Conservation (phyloP, 2,113 vertebrate species). For the Dinomys branickii region DNA sequence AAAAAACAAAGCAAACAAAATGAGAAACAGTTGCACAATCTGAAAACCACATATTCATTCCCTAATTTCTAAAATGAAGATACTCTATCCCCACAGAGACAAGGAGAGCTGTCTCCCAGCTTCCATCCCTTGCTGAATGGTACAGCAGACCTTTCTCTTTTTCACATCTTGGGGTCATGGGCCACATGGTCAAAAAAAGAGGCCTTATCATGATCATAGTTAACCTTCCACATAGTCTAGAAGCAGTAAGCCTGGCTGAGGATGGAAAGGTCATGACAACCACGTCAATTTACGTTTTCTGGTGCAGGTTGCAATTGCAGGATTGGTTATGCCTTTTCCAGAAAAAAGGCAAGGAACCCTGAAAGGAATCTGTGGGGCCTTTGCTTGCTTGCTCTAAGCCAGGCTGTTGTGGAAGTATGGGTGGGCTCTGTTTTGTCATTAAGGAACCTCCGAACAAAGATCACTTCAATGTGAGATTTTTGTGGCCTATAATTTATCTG, state of each 20-base stretch:
- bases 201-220: not conserved
- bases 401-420: not conserved
- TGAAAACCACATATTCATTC: not conserved
- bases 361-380: not conserved
- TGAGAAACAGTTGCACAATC: not conserved
- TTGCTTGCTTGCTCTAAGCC: not conserved
- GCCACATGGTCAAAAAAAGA: not conserved
- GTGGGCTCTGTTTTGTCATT: not conserved
- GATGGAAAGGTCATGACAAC: not conserved
- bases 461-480: not conserved
- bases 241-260: not conserved
- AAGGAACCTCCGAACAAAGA: not conserved
- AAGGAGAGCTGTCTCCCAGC: not conserved
- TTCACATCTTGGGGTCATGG: too few species aligned
- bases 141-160: not conserved
- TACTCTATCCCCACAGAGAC: not conserved
- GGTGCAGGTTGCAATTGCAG: not conserved
- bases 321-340: not conserved
- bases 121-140: not conserved
- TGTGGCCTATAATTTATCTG: not conserved
- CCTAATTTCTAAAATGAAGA: not conserved
- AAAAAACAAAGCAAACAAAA: conserved; percentile 14
- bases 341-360: not conserved
- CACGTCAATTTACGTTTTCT: not conserved
- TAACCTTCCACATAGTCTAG: not conserved